phyloP scores from a whole-genome alignment of 2,888 invertebrate genomes.

The Amblyteles armatorius region DNA sequence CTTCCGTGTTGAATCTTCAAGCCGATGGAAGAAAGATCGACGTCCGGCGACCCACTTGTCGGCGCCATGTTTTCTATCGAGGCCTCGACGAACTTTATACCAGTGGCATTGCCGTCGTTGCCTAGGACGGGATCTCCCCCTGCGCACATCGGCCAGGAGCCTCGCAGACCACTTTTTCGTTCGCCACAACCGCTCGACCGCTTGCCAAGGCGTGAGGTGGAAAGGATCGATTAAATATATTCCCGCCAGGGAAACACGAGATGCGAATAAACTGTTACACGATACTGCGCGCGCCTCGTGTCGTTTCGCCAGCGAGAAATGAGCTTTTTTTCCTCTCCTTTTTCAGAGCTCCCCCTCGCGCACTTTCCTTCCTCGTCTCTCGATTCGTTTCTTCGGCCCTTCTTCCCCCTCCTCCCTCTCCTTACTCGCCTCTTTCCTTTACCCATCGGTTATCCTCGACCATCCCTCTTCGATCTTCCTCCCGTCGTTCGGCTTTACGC shows the following conservation, averaged over 20 bases:
- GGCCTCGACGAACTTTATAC: neutral
- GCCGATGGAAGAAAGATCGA: too few relatives aligned
- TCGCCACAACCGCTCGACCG: constrained; percentile 42
- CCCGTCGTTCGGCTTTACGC: constrained; percentile 25
- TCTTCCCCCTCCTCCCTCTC: neutral
- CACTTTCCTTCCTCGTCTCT: constrained; percentile 12
- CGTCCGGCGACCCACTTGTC: neutral
- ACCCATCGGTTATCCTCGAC: constrained; percentile 3
- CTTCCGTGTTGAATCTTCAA: too few relatives aligned
- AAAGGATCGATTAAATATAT: constrained; percentile 70
- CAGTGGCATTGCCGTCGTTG: neutral
- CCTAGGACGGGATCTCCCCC: neutral
- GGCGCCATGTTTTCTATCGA: neutral
- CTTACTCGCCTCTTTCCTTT: neutral
- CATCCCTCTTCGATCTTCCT: constrained; percentile 29
- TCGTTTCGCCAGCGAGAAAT: constrained; percentile 64
- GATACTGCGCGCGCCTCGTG: constrained; percentile 75
- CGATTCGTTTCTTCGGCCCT: neutral
- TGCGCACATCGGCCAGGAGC: neutral
- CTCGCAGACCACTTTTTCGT: constrained; percentile 15
- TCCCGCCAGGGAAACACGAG: constrained; percentile 77
- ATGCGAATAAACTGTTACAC: constrained; percentile 81
- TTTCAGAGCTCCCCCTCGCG: neutral
- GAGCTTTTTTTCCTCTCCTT: constrained; percentile 32
- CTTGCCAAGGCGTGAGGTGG: constrained; percentile 67